Conservation (phyloP, 2,113 vertebrate species). For the Scomber scombrus region DNA sequence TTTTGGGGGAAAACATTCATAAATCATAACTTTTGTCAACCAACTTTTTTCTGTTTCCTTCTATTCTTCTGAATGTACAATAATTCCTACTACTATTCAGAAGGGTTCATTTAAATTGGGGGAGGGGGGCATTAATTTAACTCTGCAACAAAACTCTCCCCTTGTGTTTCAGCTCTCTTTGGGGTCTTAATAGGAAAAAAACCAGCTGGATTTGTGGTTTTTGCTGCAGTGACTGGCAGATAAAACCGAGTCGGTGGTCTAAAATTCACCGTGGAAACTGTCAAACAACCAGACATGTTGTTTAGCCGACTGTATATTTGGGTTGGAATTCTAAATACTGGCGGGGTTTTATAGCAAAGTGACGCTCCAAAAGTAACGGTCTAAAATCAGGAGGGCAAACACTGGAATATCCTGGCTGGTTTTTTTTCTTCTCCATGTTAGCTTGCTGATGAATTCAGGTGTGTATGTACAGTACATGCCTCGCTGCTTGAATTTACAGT, state of each 20-base stretch:
- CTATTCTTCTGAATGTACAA: no score
- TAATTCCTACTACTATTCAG: no score
- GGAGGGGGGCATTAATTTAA: no score
- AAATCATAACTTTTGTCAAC: no score
- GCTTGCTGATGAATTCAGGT: constrained; percentile 3
- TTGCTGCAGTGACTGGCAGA: constrained; percentile 54
- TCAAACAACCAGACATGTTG: constrained; percentile 64
- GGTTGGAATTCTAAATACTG: constrained; percentile 59
- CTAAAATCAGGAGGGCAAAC: constrained; percentile 52
- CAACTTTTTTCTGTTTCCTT: no score
- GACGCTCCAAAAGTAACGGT: constrained; percentile 20
- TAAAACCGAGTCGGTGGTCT: constrained; percentile 42
- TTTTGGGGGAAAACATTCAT: no score
- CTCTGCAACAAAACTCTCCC: background rate
- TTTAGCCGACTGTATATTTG: constrained; percentile 53
- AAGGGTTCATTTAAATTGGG: no score
- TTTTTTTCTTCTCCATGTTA: constrained; percentile 18
- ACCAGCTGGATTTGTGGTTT: constrained; percentile 39
- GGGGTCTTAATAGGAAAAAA: constrained; percentile 59
- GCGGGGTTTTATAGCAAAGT: constrained; percentile 20
- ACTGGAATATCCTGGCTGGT: background rate
- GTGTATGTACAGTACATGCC: background rate
- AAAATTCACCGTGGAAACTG: constrained; percentile 62
- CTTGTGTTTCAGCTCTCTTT: constrained; percentile 22
- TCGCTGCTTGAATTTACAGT: constrained; percentile 20